Base-by-base conservation (phyloP, 92 coral and sea anemone genomes). In the Heliopora coerulea region DNA sequence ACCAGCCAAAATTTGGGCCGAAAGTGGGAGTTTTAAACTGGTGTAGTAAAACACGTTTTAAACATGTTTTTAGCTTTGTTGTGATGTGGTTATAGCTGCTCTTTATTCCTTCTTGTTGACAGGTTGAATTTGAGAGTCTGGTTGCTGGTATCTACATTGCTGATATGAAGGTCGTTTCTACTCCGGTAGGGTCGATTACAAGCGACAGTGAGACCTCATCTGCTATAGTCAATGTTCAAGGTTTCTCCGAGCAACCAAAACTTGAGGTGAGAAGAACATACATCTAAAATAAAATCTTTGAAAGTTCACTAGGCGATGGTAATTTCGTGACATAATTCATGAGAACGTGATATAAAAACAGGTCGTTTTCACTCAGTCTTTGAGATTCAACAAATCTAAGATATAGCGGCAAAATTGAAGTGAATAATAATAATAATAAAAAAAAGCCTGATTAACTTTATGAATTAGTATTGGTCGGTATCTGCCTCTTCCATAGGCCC, bases 181-280 rank as follows among this genome's bases (percentile, higher is more conserved):
- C 89, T 35, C 96, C 96, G 21, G 95, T 91, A n/a, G 95, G 82
- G 25, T 74, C 89, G 27, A 70, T 81, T 7, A 72, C 65, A 12
- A 77, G 81, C 41, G 73, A 79, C 13, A 56, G 69, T 20, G 68
- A 80, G 46, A 82, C 88, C 40, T 86, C 95, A 24, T 89, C 96
- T 49, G 80, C 86, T 26, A 21, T 80, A 11, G 96, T 89, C 32
- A 68, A 91, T 17, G 49, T 95, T 37, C 95, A 95, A 13, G 80
- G 90, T 18, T 88, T 90, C 3, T 88, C 91, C 1, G 99, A 95
- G 70, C 88, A 89, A 42, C 99, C 96, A 9, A 85, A 83, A 21
- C 80, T 95, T 32, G 91, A 95, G 90, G 99, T 95, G 62, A 67
- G 64, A 14, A 40, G 49, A 37, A 4, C 42, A 37, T 10, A 37